Evolutionary conservation across 1,140 invertebrate species (phyloP), one percentile per base, ranked within the genome.

Genomic region (Zaprionus davidi): DNA sequence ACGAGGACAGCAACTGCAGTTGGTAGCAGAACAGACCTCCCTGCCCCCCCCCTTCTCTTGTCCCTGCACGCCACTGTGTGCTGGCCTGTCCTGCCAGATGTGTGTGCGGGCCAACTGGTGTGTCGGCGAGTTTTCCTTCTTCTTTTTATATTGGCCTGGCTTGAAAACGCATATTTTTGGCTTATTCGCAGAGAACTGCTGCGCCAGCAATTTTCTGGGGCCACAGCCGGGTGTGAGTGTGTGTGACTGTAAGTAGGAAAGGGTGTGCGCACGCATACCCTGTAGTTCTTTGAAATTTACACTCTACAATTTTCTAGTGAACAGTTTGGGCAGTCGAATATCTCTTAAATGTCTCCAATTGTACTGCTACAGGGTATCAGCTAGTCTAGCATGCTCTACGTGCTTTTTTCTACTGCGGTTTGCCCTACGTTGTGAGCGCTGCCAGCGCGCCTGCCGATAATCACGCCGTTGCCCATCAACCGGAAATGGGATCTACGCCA

Each of bases 161-260:
- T 85, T 86, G 82, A 85, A 86, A 86, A 86, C 82, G 84, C 84
- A 88, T 88, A 88, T 84, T 88, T 88, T 88, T 88, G 84, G 84
- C 85, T 88, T 88, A 88, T 84, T 88, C 81, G 84, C 81, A 88
- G 84, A 81, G 83, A 84, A 88, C 81, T 88, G 85, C 84, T 88
- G 85, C 79, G 85, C 71, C 81, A 88, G 81, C 84, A 88, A 81
- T 83, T 88, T 88, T 81, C 71, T 70, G 63, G 73, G 46, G 56
- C 62, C 46, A 62, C 74, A 63, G 55, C 65, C 62, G 55, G 41
- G 26, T 41, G 67, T 31, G 53, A n/a, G 34, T 38, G 57, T 49
- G 28, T 44, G 28, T 13, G 57, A 22, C 17, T 59, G 22, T 77
- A 38, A 46, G 9, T 9, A 9, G 17, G 3, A n/a, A 46, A 62